These are phyloP conservation scores for Microplitis deprimator DNA, from an alignment of 2,888 invertebrate genomes.

Conservation along the genomic window DNA sequence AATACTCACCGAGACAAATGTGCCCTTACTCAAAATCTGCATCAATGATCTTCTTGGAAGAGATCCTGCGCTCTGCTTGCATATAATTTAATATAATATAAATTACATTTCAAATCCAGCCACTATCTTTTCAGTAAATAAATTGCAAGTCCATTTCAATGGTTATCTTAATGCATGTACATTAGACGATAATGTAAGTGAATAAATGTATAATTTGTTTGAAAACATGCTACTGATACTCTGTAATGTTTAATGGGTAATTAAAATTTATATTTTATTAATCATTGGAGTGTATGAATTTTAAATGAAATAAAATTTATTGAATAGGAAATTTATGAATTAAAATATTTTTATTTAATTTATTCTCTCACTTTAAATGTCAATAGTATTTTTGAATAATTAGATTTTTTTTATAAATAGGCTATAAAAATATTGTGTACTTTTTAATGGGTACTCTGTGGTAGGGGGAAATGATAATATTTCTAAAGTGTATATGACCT, in stretches of 20 bases:
- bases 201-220: not conserved
- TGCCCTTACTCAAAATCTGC: conserved; percentile 13
- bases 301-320: too few relatives aligned
- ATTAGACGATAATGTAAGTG: not conserved
- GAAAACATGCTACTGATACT: not conserved
- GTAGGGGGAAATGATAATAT: too few relatives aligned
- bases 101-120: too few relatives aligned
- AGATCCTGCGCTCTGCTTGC: too few relatives aligned
- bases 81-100: too few relatives aligned
- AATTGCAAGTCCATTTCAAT: not conserved
- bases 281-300: not conserved
- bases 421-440: too few relatives aligned
- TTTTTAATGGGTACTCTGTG: too few relatives aligned
- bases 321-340: too few relatives aligned
- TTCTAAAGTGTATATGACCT: not conserved
- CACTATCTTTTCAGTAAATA: not conserved
- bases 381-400: too few relatives aligned
- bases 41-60: conserved; percentile 9
- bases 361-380: too few relatives aligned
- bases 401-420: too few relatives aligned
- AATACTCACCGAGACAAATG: conserved; percentile 12
- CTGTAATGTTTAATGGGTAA: not conserved
- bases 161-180: not conserved
- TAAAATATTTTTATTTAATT: too few relatives aligned
- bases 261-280: not conserved